phyloP scores from a whole-genome alignment of 37 sponge, comb jelly and placozoan genomes.

The Aphrocallistes beatrix region DNA sequence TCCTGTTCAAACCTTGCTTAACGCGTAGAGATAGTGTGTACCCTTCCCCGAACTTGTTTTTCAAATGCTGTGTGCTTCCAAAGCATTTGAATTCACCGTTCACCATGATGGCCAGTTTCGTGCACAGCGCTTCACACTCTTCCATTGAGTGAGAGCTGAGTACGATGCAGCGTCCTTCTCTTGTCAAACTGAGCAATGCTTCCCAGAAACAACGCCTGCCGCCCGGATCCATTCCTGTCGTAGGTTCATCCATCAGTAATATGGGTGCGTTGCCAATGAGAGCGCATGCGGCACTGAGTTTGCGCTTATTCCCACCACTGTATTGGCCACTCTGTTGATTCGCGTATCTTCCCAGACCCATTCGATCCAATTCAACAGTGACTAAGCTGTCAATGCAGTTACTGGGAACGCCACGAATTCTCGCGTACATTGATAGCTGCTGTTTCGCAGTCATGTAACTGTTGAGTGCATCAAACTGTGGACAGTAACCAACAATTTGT shows the following conservation, averaged over 20 bases:
- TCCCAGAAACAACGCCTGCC: slow-evolving; percentile 83
- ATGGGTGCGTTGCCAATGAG: slow-evolving; percentile 87
- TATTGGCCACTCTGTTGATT: slow-evolving; percentile 76
- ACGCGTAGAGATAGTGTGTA: background rate
- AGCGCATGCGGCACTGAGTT: slow-evolving; percentile 88
- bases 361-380: slow-evolving; percentile 47
- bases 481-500: slow-evolving; percentile 63
- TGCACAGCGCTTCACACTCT: slow-evolving; percentile 99
- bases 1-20: background rate
- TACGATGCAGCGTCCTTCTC: slow-evolving; percentile 55
- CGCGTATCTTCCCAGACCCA: slow-evolving; percentile 72
- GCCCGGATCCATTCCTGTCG: slow-evolving; percentile 94
- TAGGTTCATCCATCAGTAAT: slow-evolving; percentile 91
- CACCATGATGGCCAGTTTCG: slow-evolving; percentile 85
- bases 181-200: slow-evolving; percentile 41
- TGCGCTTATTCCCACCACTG: slow-evolving; percentile 95
- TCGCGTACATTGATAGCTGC: slow-evolving; percentile 74
- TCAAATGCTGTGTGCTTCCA: slow-evolving; percentile 90
- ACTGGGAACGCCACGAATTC: slow-evolving; percentile 76
- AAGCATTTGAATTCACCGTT: slow-evolving; percentile 94
- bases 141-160: slow-evolving; percentile 91
- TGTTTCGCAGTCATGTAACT: slow-evolving; percentile 69
- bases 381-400: slow-evolving; percentile 46
- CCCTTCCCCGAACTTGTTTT: slow-evolving; percentile 57
- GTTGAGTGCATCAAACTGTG: slow-evolving; percentile 84